Base-by-base conservation (phyloP, 2,888 invertebrate genomes). In the Pristionchus maxplancki region DNA sequence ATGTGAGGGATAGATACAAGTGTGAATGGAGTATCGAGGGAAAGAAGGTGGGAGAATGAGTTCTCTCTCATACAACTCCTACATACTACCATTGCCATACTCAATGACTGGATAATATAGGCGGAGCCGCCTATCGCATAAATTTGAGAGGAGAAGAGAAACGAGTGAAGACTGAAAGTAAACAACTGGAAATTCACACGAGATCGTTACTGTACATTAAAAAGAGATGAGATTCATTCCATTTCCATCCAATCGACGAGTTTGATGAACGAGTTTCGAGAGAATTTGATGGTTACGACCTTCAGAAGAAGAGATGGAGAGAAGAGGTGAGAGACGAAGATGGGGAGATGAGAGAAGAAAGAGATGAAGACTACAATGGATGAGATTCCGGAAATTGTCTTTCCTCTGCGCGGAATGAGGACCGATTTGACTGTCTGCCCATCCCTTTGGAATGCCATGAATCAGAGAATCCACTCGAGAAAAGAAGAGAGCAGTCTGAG, bases 231-330 rank as follows among this genome's bases (percentile, higher is more conserved):
- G 37, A 37, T 58, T 58, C 58, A 58, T 50, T 20, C 50, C 50
- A 50, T 50, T 50, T 50, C 17, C 17, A 58, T 5, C 58, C 58
- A 58, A n/a, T 58, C 24, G 24, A n/a, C 20, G 20, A 15, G 24
- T 20, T 31, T 71, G 71, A 71, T 20, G 71, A 71, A 4, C 24
- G 20, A n/a, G 37, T 37, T 71, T 71, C 71, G 9, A 78, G 13
- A n/a, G 78, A 48, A 40, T 78, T 78, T 78, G 40, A 78, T 78
- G n/a, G 78, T 78, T 78, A 78, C 78, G 40, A 48, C 78, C 44
- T 44, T 44, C n/a, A 4, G 58, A 34, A 53, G 15, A 53, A 9
- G n/a, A 53, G 17, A n/a, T 11, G 34, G 34, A 24, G 58, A 31
- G 24, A 40, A 24, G 48, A 48, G 20, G 82, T 6, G 17, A 44